phyloP scores from a whole-genome alignment of 2,113 vertebrate species.

The Petromus typicus region DNA sequence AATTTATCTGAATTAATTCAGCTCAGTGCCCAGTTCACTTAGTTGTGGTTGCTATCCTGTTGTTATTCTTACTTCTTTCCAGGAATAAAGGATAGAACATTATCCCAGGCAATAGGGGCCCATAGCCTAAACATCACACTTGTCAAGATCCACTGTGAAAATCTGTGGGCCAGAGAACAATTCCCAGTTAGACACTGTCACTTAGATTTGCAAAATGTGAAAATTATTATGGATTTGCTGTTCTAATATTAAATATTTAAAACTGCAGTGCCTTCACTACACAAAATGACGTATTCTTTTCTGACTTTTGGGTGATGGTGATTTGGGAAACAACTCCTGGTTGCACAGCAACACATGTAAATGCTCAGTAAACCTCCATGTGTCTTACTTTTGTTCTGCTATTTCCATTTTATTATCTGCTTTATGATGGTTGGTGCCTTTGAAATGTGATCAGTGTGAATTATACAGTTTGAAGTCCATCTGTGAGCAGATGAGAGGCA shows the following conservation, averaged over 20 bases:
- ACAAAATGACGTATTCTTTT: background rate
- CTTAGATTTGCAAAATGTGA: background rate
- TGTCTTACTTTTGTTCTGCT: background rate
- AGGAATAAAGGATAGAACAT: background rate
- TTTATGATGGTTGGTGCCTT: background rate
- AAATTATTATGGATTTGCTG: background rate
- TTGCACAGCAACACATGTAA: background rate
- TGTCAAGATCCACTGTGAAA: background rate
- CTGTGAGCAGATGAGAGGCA: background rate
- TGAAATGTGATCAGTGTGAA: background rate
- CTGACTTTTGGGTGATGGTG: background rate
- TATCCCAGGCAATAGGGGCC: background rate
- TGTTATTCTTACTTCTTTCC: background rate
- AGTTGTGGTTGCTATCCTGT: background rate
- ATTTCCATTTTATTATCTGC: background rate
- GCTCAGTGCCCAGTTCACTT: background rate
- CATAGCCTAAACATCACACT: background rate
- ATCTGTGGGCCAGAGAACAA: rapidly evolving
- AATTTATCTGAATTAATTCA: background rate
- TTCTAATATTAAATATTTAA: background rate
- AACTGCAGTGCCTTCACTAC: background rate
- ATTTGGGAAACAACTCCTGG: background rate
- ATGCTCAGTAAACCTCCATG: background rate
- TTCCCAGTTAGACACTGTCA: background rate
- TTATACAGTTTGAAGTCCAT: background rate